Base-by-base conservation (phyloP, 2,113 vertebrate genomes). In the Cervus canadensis region DNA sequence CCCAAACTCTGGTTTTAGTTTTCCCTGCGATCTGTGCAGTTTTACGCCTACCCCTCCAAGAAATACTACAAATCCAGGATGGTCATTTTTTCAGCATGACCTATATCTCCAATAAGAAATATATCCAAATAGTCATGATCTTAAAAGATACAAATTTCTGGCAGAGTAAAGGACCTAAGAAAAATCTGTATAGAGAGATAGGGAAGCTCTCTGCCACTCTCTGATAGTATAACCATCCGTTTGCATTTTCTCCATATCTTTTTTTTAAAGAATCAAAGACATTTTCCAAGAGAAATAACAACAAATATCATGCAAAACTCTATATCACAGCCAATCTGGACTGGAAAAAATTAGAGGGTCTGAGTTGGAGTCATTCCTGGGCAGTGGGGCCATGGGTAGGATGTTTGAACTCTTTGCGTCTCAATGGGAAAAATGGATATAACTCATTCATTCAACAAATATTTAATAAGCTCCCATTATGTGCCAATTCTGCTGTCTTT, bases 391-490 rank as follows among this genome's bases (percentile, higher is more conserved):
- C 23, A 64, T 78, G 5, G 3, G 0, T 62, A 43, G 30, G 48
- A 50, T 30, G 3, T 36, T 85, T 28, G 54, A 59, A 59, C 76
- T 89, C 28, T 82, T 36, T 50, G 17, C 45, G 43, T 85, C 89
- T 89, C 43, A n/a, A 4, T 82, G 85, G n/a, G 45, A 28, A 43
- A 91, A 85, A 93, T 64, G 40, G 26, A 26, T 54, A 48, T 16
- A 60, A 83, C 60, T 71, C 54, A 76, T 36, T 88, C 54, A 87
- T n/a, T 45, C 71, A 89, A 86, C 60, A 96, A 96, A 82, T 79
- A 95, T 50, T 95, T 91, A 78, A 52, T 93, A 96, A 94, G 30
- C n/a, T 91, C 76, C 79, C n/a, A 54, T 21, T 15, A 67, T 28
- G 10, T 48, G 54, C 33, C 54, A 88, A 88, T 56, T 93, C 59